These are phyloP conservation scores for Drosophila ogumai DNA, from an alignment of 1,140 invertebrate genomes.

Conservation along the genomic window DNA sequence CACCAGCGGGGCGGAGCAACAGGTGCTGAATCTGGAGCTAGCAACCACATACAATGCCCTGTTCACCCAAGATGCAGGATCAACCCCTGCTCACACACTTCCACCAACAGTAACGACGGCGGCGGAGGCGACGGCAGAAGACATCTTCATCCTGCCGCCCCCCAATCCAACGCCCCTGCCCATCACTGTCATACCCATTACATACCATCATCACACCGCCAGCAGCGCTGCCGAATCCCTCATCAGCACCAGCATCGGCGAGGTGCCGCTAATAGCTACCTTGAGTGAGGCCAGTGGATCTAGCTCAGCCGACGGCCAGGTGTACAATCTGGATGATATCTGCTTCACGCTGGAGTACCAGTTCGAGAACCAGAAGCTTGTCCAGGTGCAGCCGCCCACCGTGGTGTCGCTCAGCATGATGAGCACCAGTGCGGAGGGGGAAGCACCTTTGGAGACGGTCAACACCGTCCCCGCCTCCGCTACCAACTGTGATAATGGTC, in stretches of 20 bases:
- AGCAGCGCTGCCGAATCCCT: conserved; percentile 13
- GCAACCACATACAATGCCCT: conserved; percentile 47
- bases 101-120: not conserved
- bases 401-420: conserved; percentile 68
- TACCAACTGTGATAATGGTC: conserved; percentile 51
- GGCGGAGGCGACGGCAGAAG: conserved; percentile 3
- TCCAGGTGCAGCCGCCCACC: conserved; percentile 81
- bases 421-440: conserved; percentile 16
- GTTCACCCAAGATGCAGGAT: conserved; percentile 29
- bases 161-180: conserved; percentile 34
- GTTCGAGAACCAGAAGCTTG: conserved; percentile 77
- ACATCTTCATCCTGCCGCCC: conserved; percentile 33
- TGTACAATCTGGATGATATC: conserved; percentile 74
- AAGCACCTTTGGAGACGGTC: conserved; percentile 2
- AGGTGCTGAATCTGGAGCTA: conserved; percentile 80
- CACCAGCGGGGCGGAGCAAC: conserved; percentile 65
- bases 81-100: conserved; percentile 26
- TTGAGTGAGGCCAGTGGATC: conserved; percentile 29
- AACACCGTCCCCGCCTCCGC: not conserved
- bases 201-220: conserved; percentile 35
- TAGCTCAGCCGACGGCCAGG: conserved; percentile 16
- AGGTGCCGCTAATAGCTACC: conserved; percentile 49
- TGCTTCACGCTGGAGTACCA: conserved; percentile 81
- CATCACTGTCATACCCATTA: conserved; percentile 57
- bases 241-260: conserved; percentile 12